Evolutionary conservation across 64 coral and sea anemone species (phyloP), one percentile per base, ranked within the genome.

Genomic region (Montipora capricornis): DNA sequence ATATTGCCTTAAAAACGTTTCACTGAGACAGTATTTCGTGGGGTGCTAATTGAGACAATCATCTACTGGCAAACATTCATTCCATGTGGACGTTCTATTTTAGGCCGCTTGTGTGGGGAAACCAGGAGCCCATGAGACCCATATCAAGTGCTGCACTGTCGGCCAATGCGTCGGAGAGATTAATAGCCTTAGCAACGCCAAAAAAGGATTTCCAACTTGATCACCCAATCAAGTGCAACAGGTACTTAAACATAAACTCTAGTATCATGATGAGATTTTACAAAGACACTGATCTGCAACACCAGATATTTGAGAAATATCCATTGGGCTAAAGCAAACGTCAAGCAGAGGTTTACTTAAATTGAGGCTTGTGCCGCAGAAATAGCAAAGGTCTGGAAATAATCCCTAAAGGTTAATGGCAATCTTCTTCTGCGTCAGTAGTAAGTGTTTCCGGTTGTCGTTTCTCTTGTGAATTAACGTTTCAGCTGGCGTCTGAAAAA

Each of bases 51-150:
- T 50, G 62, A 6, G 6, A n/a, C 5, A 13, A 71, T 50, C 22
- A n/a, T 71, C 19, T 24, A 37, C 37, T 37, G 16, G 64, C 66
- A 13, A 71, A 86, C 55, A 51, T 71, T 67, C 2, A 50, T 80
- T 79, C 3, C 29, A 76, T 3, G 49, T n/a, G 12, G 4, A n/a
- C 75, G 64, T 88, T 68, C 7, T 48, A 11, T 93, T 79, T 67
- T 29, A 95, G 94, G 89, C 89, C 82, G 8, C 69, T 95, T 29
- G 73, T 77, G 6, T 95, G 94, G 94, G 94, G 94, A 68, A 91
- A 88, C 29, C 94, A 95, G 67, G 78, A 83, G 57, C 87, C 71
- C 19, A 74, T 95, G 73, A 89, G 89, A 58, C 82, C 89, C 3
- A 26, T 95, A 22, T 88, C 82, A 67, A 79, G 77, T 75, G 19